Base-by-base conservation (phyloP, 2,888 invertebrate genomes). In the Perizoma flavofasciatum region DNA sequence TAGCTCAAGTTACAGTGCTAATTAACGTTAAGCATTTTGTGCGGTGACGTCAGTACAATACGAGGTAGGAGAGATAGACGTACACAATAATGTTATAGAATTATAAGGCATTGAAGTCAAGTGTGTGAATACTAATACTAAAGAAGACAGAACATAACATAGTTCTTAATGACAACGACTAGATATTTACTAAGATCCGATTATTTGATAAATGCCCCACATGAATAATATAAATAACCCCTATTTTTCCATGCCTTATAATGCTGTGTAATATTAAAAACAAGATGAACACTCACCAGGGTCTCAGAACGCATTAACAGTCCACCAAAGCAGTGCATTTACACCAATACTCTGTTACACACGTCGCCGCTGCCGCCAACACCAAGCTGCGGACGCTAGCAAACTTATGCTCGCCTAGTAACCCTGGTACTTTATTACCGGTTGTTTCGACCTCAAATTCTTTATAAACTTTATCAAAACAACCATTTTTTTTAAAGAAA, bases 241-340 rank as follows among this genome's bases (percentile, higher is more conserved):
- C 22, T 37, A 4, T 6, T 37, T 37, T 34, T 46, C 53, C 46
- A 58, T 62, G 58, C 58, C 62, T 62, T 58, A 55, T 55, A 62
- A 59, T 22, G 47, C 57, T 37, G 45, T 58, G 48, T 65, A 65
- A 74, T 73, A 86, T 83, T 88, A 86, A 88, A 87, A 88, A 87
- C 83, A 90, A 79, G 84, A 89, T 89, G 88, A 83, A 86, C 90
- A 92, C 91, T 92, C 92, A 92, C 91, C 91, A 82, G 83, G 84
- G 74, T 84, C 78, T 84, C 84, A 83, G 86, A 84, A 88, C 88
- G 89, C 84, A 90, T 88, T 89, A 89, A 88, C 90, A 89, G 87
- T 89, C 85, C 90, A 92, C 91, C 91, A 90, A 92, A 92, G 91
- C 91, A 89, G 91, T 92, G 91, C 89, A 89, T 88, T 89, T 89